Evolutionary conservation across 2,113 vertebrate genomes (phyloP).

Genomic region (Trinectes maculatus): DNA sequence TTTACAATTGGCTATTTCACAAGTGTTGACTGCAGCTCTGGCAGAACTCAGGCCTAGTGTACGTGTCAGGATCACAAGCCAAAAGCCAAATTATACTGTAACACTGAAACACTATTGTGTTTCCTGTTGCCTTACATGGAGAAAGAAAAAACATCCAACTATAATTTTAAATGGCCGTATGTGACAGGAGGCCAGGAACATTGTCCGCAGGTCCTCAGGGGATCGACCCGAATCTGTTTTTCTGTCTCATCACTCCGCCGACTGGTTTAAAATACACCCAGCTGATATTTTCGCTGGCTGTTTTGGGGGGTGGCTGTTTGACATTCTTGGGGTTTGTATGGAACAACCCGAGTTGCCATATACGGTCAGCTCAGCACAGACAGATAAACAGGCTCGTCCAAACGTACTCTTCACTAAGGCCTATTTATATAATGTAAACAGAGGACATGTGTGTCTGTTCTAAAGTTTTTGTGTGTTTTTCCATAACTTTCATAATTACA

Average conservation of each 20-base stretch:
- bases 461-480: not conserved
- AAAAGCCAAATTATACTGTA: constrained; percentile 25
- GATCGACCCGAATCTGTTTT: constrained; percentile 36
- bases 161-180: constrained; percentile 11
- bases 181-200: constrained; percentile 9
- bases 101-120: too few species aligned
- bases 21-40: constrained; percentile 14
- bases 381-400: constrained; percentile 2
- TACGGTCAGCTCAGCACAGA: constrained; percentile 55
- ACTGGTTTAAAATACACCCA: constrained; percentile 54
- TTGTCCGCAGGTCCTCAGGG: constrained; percentile 37
- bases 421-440: constrained; percentile 26
- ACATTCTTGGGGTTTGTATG: constrained; percentile 45
- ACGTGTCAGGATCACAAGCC: constrained; percentile 47
- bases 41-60: not conserved
- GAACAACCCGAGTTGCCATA: constrained; percentile 53
- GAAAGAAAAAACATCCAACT: not conserved
- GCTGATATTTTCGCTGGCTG: constrained; percentile 46
- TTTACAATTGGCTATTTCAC: constrained; percentile 29
- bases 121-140: constrained; percentile 43
- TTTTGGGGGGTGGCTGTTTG: constrained; percentile 47
- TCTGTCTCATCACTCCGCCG: constrained; percentile 39
- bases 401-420: not conserved
- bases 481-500: constrained; percentile 11
- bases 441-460: constrained; percentile 21